A percentile compares a stretch with the other conserved stretches of the same genome.
These are phyloP conservation scores for Cremastobaeus sp. DNA, from an alignment of 2,888 invertebrate genomes.

Conservation along the genomic window DNA sequence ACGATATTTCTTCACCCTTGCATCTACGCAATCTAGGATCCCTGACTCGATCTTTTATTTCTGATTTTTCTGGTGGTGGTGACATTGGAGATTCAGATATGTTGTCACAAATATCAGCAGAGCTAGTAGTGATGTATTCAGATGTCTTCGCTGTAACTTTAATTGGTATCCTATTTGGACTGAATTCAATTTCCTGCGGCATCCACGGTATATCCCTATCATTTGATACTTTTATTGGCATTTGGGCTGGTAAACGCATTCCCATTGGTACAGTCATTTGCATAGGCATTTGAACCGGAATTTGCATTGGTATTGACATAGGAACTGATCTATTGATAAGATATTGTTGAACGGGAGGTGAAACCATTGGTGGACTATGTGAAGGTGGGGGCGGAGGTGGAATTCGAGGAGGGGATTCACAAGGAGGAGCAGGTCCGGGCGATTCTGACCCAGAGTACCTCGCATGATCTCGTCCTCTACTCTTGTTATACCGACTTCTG, in stretches of 20 bases:
- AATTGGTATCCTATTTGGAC: conserved; percentile 31
- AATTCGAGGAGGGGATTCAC: neutral
- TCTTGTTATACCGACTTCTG: neutral
- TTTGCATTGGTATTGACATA: conserved; percentile 1
- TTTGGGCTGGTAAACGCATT: neutral
- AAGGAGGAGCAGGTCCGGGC: neutral
- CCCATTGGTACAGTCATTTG: conserved; percentile 18
- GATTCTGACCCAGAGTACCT: neutral
- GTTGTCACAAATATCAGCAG: neutral
- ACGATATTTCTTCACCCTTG: too few species aligned
- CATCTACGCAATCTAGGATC: conserved; percentile 26
- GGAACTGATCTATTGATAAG: neutral
- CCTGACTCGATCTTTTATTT: neutral
- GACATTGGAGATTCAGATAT: conserved; percentile 20
- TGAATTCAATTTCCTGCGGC: conserved; percentile 37
- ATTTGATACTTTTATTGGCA: neutral
- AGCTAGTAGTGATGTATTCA: neutral
- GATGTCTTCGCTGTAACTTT: neutral
- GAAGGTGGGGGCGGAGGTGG: conserved; percentile 8
- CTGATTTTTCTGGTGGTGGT: neutral
- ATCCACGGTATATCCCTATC: conserved; percentile 9
- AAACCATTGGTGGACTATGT: conserved; percentile 1
- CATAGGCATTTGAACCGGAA: neutral
- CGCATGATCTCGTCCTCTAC: neutral
- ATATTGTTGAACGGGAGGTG: neutral